phyloP scores from a whole-genome alignment of 2,888 invertebrate species.

The Suillia variegata region DNA sequence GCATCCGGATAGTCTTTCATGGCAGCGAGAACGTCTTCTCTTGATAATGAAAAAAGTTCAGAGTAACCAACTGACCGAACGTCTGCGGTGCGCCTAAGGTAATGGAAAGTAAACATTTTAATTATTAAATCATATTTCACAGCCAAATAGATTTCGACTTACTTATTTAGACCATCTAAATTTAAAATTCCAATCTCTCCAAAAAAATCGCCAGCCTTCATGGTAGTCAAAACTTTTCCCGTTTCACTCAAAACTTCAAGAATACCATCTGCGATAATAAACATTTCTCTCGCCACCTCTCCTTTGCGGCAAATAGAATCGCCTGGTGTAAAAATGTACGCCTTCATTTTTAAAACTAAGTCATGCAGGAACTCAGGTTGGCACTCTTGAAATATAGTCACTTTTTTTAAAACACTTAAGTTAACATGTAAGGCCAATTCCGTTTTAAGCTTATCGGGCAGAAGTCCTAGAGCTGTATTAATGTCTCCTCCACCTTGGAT shows the following conservation, averaged over 20 bases:
- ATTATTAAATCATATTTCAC: not conserved
- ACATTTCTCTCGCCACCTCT: slow-evolving; percentile 96
- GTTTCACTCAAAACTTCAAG: slow-evolving; percentile 94
- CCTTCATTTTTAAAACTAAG: slow-evolving; percentile 96
- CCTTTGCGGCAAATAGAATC: slow-evolving; percentile 95
- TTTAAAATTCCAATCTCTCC: slow-evolving; percentile 97
- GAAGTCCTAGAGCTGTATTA: slow-evolving; percentile 88
- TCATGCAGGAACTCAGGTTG: slow-evolving; percentile 97
- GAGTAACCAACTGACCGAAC: slow-evolving; percentile 96
- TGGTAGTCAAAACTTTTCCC: slow-evolving; percentile 89
- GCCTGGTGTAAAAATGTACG: slow-evolving; percentile 96
- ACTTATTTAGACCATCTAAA: slow-evolving; percentile 95
- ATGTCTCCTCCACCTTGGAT: slow-evolving; percentile 97
- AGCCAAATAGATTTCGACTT: slow-evolving; percentile 42
- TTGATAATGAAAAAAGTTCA: slow-evolving; percentile 89
- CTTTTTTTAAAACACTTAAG: slow-evolving; percentile 93
- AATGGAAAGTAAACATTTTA: slow-evolving; percentile 25
- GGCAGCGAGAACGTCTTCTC: slow-evolving; percentile 91
- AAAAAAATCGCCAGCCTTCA: slow-evolving; percentile 98
- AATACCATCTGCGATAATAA: slow-evolving; percentile 96
- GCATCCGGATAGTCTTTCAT: slow-evolving; percentile 98
- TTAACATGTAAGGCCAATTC: slow-evolving; percentile 96
- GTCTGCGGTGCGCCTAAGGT: slow-evolving; percentile 95
- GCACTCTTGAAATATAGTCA: slow-evolving; percentile 95
- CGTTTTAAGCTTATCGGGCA: slow-evolving; percentile 96